Conservation (phyloP, 2,113 vertebrate species). For the Danio rerio region DNA sequence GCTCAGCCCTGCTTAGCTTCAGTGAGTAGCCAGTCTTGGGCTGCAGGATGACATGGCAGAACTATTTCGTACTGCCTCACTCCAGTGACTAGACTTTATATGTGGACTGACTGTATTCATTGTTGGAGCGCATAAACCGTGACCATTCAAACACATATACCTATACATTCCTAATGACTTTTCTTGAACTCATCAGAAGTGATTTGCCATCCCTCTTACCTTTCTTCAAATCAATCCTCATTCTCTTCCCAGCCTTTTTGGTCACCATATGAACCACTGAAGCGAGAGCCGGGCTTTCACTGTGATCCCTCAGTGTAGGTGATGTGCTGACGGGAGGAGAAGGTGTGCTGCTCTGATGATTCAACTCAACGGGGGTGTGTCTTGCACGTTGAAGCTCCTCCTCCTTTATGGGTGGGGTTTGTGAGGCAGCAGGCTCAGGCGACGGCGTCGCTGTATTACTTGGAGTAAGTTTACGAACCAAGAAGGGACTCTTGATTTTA, state of each 20-base stretch:
- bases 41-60: too few relatives aligned
- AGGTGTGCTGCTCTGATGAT: slow-evolving; percentile 35
- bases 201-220: slow-evolving; percentile 73
- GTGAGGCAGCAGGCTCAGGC: slow-evolving; percentile 31
- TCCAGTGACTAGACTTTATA: too few relatives aligned
- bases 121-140: too few relatives aligned
- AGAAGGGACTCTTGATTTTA: slow-evolving; percentile 74
- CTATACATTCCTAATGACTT: background rate
- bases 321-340: slow-evolving; percentile 2
- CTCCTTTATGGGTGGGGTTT: background rate
- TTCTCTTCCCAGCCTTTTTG: slow-evolving; percentile 85
- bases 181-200: background rate
- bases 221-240: slow-evolving; percentile 93
- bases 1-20: too few relatives aligned
- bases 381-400: slow-evolving; percentile 36
- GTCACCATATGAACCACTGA: slow-evolving; percentile 75
- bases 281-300: slow-evolving; percentile 67
- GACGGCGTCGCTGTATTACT: slow-evolving; percentile 53
- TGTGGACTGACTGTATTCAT: too few relatives aligned
- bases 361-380: background rate
- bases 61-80: too few relatives aligned
- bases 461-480: slow-evolving; percentile 55
- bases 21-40: too few relatives aligned
- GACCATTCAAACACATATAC: too few relatives aligned
- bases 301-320: slow-evolving; percentile 68